Evolutionary conservation across 1,140 invertebrate species (phyloP), one percentile per base, ranked within the genome.

Genomic region (Drosophila varians): DNA sequence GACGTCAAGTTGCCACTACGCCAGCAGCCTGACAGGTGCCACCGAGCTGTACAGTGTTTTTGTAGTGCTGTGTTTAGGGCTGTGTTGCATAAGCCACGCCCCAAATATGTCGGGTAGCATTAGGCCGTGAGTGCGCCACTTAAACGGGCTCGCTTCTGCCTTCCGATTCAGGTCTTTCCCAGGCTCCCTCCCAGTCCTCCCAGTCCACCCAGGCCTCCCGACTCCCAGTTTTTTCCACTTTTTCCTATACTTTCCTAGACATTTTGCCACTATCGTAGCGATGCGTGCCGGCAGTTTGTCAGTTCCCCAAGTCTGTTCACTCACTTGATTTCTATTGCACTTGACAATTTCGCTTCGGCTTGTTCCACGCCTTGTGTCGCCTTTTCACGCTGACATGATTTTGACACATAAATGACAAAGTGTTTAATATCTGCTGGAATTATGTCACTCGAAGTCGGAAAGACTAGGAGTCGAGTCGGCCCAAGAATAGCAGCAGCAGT

Each of bases 321-420:
- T 69, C 68, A 60, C 60, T 77, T 71, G 57, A 77, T 66, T 66
- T 77, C 75, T 66, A 73, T 66, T 75, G 61, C 64, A 75, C 72
- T 69, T 77, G 56, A 77, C 57, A 71, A 77, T 76, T 76, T 64
- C 47, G 55, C 34, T 57, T 31, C 9, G 28, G 36, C 57, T 36
- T 43, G 40, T 52, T 56, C 47, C 51, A 18, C 19, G 18, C 25
- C 19, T 14, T 23, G 12, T 64, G 53, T 74, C 49, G 68, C 46
- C 58, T 55, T 78, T 74, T 71, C 55, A 79, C 58, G 77, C 76
- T 65, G 71, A 71, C 77, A 79, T 79, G 77, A 71, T 79, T 79
- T 74, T 79, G 77, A 79, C 77, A 79, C 77, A 79, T 58, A 79
- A 79, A 79, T 79, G 76, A 80, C 77, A 80, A 80, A 80, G 77